Conservation (phyloP, 2,113 vertebrate genomes). For the Ochotona princeps region DNA sequence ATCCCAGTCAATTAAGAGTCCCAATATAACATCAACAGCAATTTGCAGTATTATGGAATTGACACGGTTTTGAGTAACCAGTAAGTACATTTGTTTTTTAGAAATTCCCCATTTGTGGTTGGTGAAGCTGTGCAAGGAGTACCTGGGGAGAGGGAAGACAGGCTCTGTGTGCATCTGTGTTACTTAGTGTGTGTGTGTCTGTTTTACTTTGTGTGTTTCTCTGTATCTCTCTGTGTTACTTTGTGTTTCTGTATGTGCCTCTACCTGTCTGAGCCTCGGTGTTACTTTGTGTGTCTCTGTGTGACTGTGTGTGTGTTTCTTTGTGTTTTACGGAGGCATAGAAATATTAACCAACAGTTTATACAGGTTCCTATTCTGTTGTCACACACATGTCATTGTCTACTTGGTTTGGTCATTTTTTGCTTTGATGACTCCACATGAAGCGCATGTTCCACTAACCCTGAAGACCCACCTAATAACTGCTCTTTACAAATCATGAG, state of each 20-base stretch:
- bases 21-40: too few relatives aligned
- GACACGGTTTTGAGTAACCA: too few relatives aligned
- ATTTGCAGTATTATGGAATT: too few relatives aligned
- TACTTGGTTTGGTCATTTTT: not conserved
- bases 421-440: not conserved
- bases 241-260: not conserved
- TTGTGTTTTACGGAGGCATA: not conserved
- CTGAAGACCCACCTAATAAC: not conserved
- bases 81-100: too few relatives aligned
- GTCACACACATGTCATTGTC: not conserved
- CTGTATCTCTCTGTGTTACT: not conserved
- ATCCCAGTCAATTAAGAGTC: too few relatives aligned
- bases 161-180: too few relatives aligned
- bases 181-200: not conserved
- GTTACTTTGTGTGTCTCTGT: not conserved
- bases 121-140: too few relatives aligned
- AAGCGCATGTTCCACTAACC: not conserved
- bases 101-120: too few relatives aligned
- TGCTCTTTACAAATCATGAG: not conserved
- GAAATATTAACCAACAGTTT: not conserved
- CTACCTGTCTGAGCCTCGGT: too few relatives aligned
- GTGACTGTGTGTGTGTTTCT: not conserved
- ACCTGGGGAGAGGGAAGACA: too few relatives aligned
- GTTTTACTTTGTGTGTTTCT: not conserved
- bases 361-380: not conserved